Evolutionary conservation across 2,888 invertebrate genomes (phyloP).

Genomic region (Orchestes rusci): DNA sequence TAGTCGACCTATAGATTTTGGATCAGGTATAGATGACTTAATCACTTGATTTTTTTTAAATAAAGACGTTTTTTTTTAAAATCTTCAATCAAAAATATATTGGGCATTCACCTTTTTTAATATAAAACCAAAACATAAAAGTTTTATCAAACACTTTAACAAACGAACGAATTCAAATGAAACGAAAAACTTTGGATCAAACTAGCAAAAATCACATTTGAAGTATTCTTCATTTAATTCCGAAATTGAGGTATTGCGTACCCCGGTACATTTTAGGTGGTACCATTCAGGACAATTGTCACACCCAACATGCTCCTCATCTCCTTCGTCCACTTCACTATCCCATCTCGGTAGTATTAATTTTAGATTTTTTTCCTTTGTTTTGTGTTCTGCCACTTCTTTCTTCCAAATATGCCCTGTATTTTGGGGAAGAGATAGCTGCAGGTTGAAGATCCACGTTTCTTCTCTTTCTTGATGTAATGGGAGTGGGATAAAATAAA

Average conservation of each 20-base stretch:
- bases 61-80: neutral
- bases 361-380: neutral
- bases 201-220: conserved; percentile 7
- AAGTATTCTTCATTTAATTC: conserved; percentile 5
- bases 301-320: conserved; percentile 3
- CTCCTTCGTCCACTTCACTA: neutral
- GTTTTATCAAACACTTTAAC: neutral
- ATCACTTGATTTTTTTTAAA: neutral
- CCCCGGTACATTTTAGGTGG: conserved; percentile 7
- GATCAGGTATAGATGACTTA: neutral
- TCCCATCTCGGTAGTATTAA: neutral
- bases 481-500: conserved; percentile 1
- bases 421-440: conserved; percentile 12
- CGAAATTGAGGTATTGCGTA: neutral
- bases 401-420: conserved; percentile 10
- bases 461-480: conserved; percentile 6
- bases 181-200: neutral
- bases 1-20: neutral
- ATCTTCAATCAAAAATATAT: conserved; percentile 1
- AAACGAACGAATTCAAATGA: neutral
- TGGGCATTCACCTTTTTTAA: conserved; percentile 1
- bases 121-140: conserved; percentile 5
- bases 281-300: conserved; percentile 8
- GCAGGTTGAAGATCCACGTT: conserved; percentile 3
- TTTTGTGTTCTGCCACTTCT: conserved; percentile 7